Percentiles rank a stretch among this genome's conserved stretches.
Conservation (phyloP, 2,113 vertebrate species). For the Mus spicilegus region DNA sequence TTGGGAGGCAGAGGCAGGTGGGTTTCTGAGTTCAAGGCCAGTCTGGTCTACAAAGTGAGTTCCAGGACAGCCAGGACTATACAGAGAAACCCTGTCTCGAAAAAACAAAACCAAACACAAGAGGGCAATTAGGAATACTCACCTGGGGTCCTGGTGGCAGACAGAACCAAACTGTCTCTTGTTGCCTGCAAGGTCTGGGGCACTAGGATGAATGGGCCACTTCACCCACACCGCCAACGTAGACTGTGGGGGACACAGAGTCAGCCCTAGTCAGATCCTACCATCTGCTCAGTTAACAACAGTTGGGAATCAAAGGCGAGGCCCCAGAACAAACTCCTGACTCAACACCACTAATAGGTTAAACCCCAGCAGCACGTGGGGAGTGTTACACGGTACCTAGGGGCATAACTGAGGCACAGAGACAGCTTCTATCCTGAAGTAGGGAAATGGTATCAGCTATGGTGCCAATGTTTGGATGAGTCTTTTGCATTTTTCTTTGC, state of each 20-base stretch:
- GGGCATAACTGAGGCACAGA: neutral
- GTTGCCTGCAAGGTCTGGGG: constrained; percentile 90
- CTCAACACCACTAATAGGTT: neutral
- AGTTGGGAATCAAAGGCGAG: neutral
- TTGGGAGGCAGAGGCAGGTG: too few species aligned
- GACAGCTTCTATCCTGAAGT: neutral
- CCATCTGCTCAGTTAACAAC: neutral
- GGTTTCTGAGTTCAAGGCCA: too few species aligned
- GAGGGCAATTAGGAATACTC: neutral
- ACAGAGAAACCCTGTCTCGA: too few species aligned
- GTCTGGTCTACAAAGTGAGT: too few species aligned
- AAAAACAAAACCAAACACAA: too few species aligned
- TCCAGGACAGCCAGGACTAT: too few species aligned
- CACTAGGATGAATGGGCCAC: constrained; percentile 94
- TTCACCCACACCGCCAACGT: constrained; percentile 98
- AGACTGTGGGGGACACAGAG: constrained; percentile 86
- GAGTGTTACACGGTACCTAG: neutral
- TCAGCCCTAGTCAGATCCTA: neutral
- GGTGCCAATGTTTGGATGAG: too few species aligned
- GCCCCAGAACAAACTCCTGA: neutral
- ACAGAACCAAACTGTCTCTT: constrained; percentile 94
- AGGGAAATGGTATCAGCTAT: neutral
- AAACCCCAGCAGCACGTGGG: neutral
- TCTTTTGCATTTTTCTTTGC: neutral
- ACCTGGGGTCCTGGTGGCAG: constrained; percentile 99